Base-by-base conservation (phyloP, 2,888 invertebrate genomes). In the Xylota segnis region DNA sequence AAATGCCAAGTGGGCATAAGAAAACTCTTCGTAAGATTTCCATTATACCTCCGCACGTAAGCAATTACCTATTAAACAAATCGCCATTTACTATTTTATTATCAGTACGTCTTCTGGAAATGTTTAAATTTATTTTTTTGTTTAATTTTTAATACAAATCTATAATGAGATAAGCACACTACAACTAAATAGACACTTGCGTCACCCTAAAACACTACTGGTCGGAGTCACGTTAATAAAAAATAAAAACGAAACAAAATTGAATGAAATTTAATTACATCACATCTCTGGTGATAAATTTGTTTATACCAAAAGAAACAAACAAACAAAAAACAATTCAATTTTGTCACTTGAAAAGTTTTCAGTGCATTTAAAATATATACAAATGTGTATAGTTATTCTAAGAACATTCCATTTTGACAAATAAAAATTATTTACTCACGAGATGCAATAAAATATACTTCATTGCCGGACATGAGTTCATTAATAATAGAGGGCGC, bases 391-490 rank as follows among this genome's bases (percentile, higher is more conserved):
- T 52, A 56, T 27, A 40, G 23, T 29, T 27, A 34, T 34, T 12
- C 9, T 68, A 37, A 34, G 52, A 37, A 61, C 16, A 63, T 71
- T 65, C 40, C 23, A 43, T 47, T 68, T 23, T 37, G 63, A 61
- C 61, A 75, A 75, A 70, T 70, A 75, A 71, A 59, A 66, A 23
- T 66, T 47, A 58, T 83, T 77, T 65, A 52, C 77, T 77, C 83
- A 83, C 77, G 77, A 83, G 77, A 83, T 77, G 77, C 61, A 83
- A 83, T 83, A 76, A 83, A 77, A 77, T 77, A 52, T 34, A 66
- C 29, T 71, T 71, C 77, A 77, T 72, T 72, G 72, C 59, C 71
- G 77, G 66, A 83, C 77, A 77, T 83, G 82, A 45, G 56, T 45
- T 70, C 65, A 16, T 58, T 50, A 56, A 47, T 58, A 23, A 3